A percentile compares a stretch with the other conserved stretches of the same genome.
Conservation (phyloP, 2,797 vertebrate species). For the Anomalospiza imberbis region DNA sequence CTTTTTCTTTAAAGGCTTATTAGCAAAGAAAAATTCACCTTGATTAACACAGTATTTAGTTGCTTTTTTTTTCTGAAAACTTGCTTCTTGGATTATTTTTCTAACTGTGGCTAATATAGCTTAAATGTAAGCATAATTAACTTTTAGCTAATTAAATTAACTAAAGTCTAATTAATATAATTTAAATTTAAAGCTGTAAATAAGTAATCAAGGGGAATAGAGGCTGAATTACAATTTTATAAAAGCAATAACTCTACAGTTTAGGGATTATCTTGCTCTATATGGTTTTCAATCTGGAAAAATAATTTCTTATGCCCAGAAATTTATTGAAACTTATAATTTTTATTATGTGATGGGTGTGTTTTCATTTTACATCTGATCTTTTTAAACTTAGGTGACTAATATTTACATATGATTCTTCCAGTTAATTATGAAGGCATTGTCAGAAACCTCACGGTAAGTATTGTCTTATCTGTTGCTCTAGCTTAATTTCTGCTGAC, state of each 20-base stretch:
- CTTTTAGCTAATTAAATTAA: background rate
- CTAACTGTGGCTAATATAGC: background rate
- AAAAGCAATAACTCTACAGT: background rate
- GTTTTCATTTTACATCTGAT: constrained; percentile 29
- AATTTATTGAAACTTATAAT: background rate
- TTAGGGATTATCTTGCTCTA: background rate
- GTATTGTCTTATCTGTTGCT: constrained; percentile 44
- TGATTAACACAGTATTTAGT: background rate
- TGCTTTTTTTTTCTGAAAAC: background rate
- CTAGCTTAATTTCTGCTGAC: background rate
- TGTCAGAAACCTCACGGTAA: constrained; percentile 92
- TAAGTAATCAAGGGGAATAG: background rate
- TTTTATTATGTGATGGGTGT: background rate
- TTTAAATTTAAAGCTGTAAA: background rate
- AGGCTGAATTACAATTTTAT: background rate
- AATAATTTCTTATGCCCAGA: background rate
- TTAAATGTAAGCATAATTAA: background rate
- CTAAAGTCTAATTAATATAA: background rate
- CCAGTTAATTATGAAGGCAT: constrained; percentile 90
- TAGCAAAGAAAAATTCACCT: background rate
- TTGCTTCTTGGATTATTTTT: background rate
- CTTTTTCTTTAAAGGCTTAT: background rate
- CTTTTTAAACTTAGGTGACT: constrained; percentile 61
- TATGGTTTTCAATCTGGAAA: background rate
- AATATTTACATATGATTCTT: constrained; percentile 72